A percentile compares a stretch with the other conserved stretches of the same genome.
Conservation (phyloP, 2,797 vertebrate genomes). For the Squalus acanthias region DNA sequence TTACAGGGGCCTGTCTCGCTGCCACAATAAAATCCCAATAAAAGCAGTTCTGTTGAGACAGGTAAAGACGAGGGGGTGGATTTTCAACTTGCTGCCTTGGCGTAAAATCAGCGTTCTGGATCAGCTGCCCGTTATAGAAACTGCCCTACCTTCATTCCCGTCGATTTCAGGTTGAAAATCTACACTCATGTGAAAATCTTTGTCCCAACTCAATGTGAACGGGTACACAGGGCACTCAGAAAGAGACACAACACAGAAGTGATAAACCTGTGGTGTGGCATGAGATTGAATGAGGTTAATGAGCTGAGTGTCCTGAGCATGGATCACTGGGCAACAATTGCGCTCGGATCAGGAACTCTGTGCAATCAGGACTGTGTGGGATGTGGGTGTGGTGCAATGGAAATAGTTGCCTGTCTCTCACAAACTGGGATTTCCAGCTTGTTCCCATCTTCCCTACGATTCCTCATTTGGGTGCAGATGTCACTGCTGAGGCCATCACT, state of each 20-base stretch:
- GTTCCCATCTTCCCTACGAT: neutral
- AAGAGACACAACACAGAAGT: neutral
- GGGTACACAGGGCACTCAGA: neutral
- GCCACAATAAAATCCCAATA: neutral
- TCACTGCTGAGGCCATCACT: neutral
- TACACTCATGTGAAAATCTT: neutral
- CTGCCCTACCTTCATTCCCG: neutral
- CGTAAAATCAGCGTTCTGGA: neutral
- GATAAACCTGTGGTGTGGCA: neutral
- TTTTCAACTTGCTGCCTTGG: neutral
- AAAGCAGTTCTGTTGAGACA: neutral
- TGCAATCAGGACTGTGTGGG: neutral
- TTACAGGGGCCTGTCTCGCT: neutral
- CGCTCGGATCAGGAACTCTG: neutral
- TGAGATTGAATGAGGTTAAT: neutral
- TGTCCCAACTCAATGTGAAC: neutral
- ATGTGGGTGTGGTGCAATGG: neutral
- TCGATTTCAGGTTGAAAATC: neutral
- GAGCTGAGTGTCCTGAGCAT: neutral
- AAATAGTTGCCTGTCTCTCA: neutral
- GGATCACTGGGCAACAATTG: neutral
- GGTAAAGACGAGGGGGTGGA: neutral
- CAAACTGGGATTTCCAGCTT: neutral
- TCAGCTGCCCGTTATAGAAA: neutral
- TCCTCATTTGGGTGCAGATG: neutral